Conservation (phyloP, 2,888 invertebrate genomes). For the Melieria crassipennis region DNA sequence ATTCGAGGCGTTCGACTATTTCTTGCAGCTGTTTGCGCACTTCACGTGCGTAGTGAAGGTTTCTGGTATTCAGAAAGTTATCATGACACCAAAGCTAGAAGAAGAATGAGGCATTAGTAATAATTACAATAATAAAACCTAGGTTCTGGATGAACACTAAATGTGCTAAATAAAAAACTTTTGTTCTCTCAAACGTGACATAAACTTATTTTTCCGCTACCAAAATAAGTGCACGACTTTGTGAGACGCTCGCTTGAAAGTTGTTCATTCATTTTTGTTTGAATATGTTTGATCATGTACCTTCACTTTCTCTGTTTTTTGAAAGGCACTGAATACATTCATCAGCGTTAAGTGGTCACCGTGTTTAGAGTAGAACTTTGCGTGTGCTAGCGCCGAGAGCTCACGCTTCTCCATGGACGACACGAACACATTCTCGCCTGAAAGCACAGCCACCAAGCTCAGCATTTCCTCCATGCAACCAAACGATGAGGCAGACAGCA, state of each 20-base stretch:
- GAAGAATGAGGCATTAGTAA: constrained; percentile 20
- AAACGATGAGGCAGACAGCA: constrained; percentile 80
- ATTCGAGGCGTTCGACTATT: constrained; percentile 73
- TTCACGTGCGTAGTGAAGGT: constrained; percentile 82
- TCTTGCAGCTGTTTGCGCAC: constrained; percentile 82
- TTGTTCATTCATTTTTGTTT: background rate
- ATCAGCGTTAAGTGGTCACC: constrained; percentile 94
- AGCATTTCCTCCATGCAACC: constrained; percentile 83
- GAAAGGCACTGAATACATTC: constrained; percentile 86
- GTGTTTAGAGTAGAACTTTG: constrained; percentile 84
- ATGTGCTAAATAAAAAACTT: background rate
- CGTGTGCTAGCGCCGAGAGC: constrained; percentile 75
- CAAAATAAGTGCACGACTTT: no score
- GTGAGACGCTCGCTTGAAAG: no score
- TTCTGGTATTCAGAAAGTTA: constrained; percentile 85
- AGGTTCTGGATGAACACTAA: background rate
- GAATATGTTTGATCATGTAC: constrained; percentile 53
- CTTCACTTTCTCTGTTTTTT: constrained; percentile 76
- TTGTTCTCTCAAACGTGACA: background rate
- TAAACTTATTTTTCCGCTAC: background rate
- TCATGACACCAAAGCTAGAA: constrained; percentile 82
- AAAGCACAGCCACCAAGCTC: constrained; percentile 86
- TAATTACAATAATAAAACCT: no score
- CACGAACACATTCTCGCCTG: constrained; percentile 86
- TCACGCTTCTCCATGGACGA: constrained; percentile 76